phyloP scores from a whole-genome alignment of 2,113 vertebrate species.

The Sphyrna mokarran region DNA sequence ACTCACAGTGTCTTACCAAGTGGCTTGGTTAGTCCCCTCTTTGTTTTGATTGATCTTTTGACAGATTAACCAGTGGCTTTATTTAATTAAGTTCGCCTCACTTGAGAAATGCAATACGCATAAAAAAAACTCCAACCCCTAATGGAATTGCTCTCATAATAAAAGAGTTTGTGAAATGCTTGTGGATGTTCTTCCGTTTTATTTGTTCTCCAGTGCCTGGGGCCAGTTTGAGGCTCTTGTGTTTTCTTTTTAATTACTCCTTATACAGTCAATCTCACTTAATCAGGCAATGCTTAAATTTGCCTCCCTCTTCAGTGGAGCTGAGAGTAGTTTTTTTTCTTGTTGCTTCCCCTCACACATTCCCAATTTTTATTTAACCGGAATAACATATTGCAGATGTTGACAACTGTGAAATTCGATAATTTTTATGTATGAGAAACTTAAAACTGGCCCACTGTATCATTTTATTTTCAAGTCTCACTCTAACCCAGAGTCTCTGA shows the following conservation, averaged over 20 bases:
- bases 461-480: background rate
- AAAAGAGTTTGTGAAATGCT: constrained; percentile 12
- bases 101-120: background rate
- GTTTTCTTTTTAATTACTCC: constrained; percentile 23
- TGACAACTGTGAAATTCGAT: background rate
- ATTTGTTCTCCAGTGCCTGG: background rate
- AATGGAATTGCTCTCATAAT: constrained; percentile 18
- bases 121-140: background rate
- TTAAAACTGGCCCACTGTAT: background rate
- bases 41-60: constrained; percentile 30
- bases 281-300: background rate
- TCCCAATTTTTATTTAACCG: background rate
- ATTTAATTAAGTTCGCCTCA: constrained; percentile 24
- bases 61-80: constrained; percentile 27
- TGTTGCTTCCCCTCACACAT: background rate
- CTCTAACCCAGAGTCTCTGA: background rate
- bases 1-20: constrained; percentile 1
- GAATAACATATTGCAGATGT: background rate
- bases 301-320: background rate
- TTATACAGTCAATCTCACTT: background rate
- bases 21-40: background rate
- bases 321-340: background rate
- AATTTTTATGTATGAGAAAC: background rate
- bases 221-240: background rate
- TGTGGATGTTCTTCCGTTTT: background rate